Conservation (phyloP, 2,113 vertebrate genomes). For the Nycticorax nycticorax region DNA sequence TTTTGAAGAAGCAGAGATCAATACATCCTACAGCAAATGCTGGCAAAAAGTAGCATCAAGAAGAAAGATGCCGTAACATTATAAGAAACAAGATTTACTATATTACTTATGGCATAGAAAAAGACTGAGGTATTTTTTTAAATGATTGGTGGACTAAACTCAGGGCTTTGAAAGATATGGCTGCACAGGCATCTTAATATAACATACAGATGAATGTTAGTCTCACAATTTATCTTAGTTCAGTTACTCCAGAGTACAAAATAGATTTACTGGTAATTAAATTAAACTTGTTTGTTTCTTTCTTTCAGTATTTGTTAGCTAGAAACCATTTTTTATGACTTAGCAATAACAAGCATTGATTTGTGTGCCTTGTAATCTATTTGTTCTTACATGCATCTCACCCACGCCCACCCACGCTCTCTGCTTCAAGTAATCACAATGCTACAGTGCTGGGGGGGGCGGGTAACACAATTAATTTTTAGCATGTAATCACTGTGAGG, state of each 20-base stretch:
- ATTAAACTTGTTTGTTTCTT: conserved; percentile 32
- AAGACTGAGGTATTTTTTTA: background rate
- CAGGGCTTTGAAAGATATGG: background rate
- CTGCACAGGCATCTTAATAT: conserved; percentile 13
- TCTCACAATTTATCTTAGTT: conserved; percentile 27
- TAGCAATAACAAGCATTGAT: conserved; percentile 49
- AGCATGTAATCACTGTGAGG: conserved; percentile 1
- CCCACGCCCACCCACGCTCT: background rate
- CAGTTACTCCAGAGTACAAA: background rate
- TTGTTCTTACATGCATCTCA: background rate
- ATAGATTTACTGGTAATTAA: conserved; percentile 45
- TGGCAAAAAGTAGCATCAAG: background rate
- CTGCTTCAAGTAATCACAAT: background rate
- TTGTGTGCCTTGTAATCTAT: conserved; percentile 36
- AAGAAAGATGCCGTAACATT: conserved; percentile 30
- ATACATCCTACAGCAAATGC: conserved; percentile 32
- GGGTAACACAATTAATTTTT: conserved; percentile 15
- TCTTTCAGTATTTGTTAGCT: background rate
- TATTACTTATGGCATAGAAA: conserved; percentile 7
- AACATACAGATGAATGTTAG: background rate
- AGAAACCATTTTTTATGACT: conserved; percentile 23
- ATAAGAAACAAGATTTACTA: conserved; percentile 9
- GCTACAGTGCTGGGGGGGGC: background rate
- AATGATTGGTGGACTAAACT: conserved; percentile 20
- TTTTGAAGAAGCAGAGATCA: conserved; percentile 44